These are phyloP conservation scores for Macroramphosus scolopax DNA, from an alignment of 2,797 vertebrate species.

Conservation along the genomic window DNA sequence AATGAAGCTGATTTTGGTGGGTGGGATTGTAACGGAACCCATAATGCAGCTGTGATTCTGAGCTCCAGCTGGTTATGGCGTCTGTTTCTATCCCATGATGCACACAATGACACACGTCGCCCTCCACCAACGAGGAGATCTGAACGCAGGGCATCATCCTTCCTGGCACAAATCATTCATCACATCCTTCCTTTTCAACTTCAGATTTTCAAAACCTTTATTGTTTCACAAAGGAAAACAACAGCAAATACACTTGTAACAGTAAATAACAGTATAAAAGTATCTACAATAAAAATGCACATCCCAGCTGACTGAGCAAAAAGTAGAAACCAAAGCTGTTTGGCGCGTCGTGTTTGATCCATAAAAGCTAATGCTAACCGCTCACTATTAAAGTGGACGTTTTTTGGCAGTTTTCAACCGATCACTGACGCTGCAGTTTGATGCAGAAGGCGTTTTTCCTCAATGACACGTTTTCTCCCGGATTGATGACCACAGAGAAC, in stretches of 20 bases:
- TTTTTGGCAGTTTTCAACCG: no score
- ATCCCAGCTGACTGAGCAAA: conserved; percentile 9
- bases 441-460: conserved; percentile 77
- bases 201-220: conserved; percentile 42
- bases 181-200: background rate
- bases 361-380: no score
- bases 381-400: no score
- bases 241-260: conserved; percentile 4
- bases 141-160: no score
- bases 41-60: conserved; percentile 96
- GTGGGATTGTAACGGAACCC: conserved; percentile 97
- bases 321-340: no score
- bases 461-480: conserved; percentile 99
- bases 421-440: no score
- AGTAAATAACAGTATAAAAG: conserved; percentile 16
- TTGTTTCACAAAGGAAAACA: conserved; percentile 6
- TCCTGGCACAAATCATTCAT: background rate
- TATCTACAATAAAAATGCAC: conserved; percentile 21
- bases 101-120: conserved; percentile 59
- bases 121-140: background rate
- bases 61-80: conserved; percentile 90
- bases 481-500: conserved; percentile 80
- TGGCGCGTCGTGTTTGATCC: background rate
- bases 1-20: conserved; percentile 50
- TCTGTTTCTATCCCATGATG: conserved; percentile 87